These are phyloP conservation scores for Mastomys coucha DNA, from an alignment of 2,113 vertebrate genomes.

Conservation along the genomic window DNA sequence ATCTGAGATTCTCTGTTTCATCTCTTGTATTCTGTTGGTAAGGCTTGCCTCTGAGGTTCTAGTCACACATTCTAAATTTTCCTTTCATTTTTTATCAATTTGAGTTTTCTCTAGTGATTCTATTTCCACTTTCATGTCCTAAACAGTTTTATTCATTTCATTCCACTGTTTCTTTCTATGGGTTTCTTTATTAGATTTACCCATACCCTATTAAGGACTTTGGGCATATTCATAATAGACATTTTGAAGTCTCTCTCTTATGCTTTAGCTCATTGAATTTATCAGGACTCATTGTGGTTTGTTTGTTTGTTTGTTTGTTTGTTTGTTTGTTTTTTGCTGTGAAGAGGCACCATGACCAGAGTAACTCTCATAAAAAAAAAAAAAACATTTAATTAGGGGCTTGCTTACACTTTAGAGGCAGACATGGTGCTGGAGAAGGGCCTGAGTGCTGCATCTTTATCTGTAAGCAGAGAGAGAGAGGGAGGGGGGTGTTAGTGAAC, in stretches of 20 bases:
- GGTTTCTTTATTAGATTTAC: not conserved
- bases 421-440: not conserved
- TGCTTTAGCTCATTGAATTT: not conserved
- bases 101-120: not conserved
- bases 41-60: not conserved
- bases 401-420: not conserved
- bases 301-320: too few relatives aligned
- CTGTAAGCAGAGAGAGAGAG: not conserved
- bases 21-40: not conserved
- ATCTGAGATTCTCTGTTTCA: not conserved
- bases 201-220: not conserved
- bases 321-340: not conserved
- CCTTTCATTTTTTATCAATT: not conserved
- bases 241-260: not conserved
- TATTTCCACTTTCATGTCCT: not conserved
- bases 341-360: not conserved
- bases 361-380: not conserved
- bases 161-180: not conserved
- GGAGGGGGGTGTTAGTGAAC: not conserved
- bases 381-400: not conserved
- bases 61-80: not conserved
- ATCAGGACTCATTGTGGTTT: not conserved
- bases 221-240: not conserved
- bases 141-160: not conserved
- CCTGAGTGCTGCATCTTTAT: not conserved